Conservation (phyloP, 2,113 vertebrate genomes). For the Ophthalmolycus amberensis region DNA sequence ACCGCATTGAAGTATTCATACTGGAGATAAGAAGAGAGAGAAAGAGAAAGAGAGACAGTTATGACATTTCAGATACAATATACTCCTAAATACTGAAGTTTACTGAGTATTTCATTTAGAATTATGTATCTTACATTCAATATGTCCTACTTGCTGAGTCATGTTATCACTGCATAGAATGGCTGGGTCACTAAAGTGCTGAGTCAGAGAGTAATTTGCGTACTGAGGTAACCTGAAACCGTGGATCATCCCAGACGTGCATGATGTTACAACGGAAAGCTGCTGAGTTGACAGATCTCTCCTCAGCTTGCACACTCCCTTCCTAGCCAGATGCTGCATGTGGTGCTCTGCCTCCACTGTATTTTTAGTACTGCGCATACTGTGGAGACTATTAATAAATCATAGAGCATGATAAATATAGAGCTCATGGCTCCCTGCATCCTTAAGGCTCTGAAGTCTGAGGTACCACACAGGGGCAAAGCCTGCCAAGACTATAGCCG, state of each 20-base stretch:
- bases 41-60: constrained; percentile 1
- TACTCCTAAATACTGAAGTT: not conserved
- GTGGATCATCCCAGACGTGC: constrained; percentile 58
- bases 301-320: constrained; percentile 29
- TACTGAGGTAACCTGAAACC: constrained; percentile 65
- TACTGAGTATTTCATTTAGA: not conserved
- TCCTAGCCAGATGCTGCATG: constrained; percentile 55
- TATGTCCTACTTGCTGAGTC: constrained; percentile 24
- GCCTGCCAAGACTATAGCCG: constrained; percentile 16
- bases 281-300: constrained; percentile 66
- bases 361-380: constrained; percentile 80
- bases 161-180: constrained; percentile 19
- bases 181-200: constrained; percentile 46
- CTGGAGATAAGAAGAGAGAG: constrained; percentile 78
- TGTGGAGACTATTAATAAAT: constrained; percentile 82
- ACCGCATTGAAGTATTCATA: constrained; percentile 99
- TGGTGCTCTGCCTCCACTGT: constrained; percentile 58
- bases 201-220: constrained; percentile 51
- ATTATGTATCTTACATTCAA: not conserved
- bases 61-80: constrained; percentile 6
- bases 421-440: constrained; percentile 63
- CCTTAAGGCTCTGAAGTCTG: constrained; percentile 52
- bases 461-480: constrained; percentile 32
- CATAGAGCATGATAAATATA: constrained; percentile 77
- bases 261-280: constrained; percentile 51